These are phyloP conservation scores for Clarias macrocephalus DNA, from an alignment of 2,113 vertebrate species.

Conservation along the genomic window DNA sequence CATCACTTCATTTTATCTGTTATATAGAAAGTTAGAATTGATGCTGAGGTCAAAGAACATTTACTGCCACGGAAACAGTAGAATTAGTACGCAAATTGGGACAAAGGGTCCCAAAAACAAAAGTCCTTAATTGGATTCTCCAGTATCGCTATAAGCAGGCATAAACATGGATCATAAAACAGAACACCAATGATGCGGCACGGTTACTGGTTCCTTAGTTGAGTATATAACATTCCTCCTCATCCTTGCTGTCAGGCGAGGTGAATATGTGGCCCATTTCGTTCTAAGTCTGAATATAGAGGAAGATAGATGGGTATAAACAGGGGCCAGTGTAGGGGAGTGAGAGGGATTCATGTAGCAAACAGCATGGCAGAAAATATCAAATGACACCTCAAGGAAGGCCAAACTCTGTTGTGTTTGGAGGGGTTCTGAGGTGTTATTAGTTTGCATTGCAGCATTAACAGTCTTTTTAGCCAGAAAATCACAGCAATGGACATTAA, in stretches of 20 bases:
- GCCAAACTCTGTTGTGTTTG: not conserved
- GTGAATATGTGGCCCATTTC: conserved; percentile 43
- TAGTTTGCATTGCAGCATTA: not conserved
- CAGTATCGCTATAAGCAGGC: not conserved
- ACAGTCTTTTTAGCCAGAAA: not conserved
- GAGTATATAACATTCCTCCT: conserved; percentile 20
- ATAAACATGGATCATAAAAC: conserved; percentile 8
- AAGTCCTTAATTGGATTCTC: not conserved
- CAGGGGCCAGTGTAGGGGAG: conserved; percentile 24
- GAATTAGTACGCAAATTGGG: not conserved
- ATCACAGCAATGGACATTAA: not conserved
- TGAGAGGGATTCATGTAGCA: conserved; percentile 51
- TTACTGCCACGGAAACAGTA: not conserved
- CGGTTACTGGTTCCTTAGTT: not conserved
- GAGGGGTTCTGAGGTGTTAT: not conserved
- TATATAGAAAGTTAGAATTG: not conserved
- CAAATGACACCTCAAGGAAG: not conserved
- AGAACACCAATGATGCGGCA: not conserved
- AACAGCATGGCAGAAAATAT: not conserved
- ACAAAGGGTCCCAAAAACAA: not conserved
- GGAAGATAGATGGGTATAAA: conserved; percentile 53
- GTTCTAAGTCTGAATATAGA: conserved; percentile 36
- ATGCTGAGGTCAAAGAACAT: not conserved
- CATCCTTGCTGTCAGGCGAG: conserved; percentile 15
- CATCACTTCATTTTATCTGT: not conserved